These are phyloP conservation scores for cattle (Bos taurus) DNA, from an alignment of 2,113 vertebrate species.

Conservation along the genomic window DNA sequence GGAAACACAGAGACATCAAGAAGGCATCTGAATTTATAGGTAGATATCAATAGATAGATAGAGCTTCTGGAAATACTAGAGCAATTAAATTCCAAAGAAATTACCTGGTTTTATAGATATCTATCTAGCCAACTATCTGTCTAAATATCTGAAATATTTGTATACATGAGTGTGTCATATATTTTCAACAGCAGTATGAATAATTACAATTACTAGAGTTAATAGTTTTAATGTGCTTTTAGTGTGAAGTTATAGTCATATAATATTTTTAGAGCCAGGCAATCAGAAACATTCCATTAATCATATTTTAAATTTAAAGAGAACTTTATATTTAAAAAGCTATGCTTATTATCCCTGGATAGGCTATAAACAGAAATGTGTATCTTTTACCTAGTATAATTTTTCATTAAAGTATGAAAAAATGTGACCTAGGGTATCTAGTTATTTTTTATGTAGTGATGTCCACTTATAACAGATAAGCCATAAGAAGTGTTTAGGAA, in stretches of 20 bases:
- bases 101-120: not conserved
- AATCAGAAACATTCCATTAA: slow-evolving; percentile 3
- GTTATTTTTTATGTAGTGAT: not conserved
- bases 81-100: not conserved
- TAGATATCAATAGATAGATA: not conserved
- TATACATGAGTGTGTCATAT: not conserved
- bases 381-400: slow-evolving; percentile 22
- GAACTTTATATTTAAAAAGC: slow-evolving; percentile 41
- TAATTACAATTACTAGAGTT: not conserved
- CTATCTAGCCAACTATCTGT: not conserved
- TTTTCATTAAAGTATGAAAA: slow-evolving; percentile 48
- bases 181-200: not conserved
- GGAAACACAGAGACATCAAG: not conserved
- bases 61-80: not conserved
- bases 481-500: not conserved
- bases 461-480: slow-evolving; percentile 7
- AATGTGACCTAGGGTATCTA: not conserved
- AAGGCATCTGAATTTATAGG: not conserved
- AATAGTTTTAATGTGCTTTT: slow-evolving; percentile 3
- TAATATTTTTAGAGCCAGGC: not conserved
- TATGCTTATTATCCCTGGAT: not conserved
- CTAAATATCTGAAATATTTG: not conserved
- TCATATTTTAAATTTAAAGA: slow-evolving; percentile 43
- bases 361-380: slow-evolving; percentile 1
- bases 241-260: not conserved